Evolutionary conservation across 2,113 vertebrate species (phyloP).

Genomic region (Balaeniceps rex): DNA sequence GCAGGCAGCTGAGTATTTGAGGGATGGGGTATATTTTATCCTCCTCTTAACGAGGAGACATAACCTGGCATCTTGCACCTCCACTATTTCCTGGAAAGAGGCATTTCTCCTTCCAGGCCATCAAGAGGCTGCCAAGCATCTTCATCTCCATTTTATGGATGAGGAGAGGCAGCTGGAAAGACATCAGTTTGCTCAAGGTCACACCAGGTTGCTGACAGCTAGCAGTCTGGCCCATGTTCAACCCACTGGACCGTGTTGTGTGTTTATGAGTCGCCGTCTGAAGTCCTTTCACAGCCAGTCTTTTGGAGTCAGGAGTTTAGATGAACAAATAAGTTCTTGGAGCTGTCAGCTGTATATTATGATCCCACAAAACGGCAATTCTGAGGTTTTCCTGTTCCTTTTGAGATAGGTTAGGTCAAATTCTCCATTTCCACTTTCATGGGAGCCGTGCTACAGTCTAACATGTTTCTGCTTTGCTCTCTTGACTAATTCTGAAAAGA

Average conservation of each 20-base stretch:
- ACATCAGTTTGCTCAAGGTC: background rate
- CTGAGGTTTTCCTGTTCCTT: background rate
- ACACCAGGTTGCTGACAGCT: background rate
- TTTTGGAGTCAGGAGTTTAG: background rate
- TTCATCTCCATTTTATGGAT: background rate
- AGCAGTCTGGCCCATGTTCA: background rate
- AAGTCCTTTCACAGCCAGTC: background rate
- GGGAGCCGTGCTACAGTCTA: background rate
- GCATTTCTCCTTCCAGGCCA: background rate
- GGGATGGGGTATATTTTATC: background rate
- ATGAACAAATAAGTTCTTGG: background rate
- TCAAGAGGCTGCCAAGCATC: background rate
- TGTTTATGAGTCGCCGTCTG: background rate
- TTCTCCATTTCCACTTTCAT: background rate
- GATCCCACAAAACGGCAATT: background rate
- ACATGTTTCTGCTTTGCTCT: background rate
- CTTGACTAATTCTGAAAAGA: background rate
- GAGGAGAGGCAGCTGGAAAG: constrained; percentile 2
- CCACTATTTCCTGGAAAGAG: background rate
- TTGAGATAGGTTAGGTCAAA: background rate
- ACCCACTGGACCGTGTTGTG: background rate
- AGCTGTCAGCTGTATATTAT: background rate
- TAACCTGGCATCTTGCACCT: background rate
- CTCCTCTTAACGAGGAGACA: background rate
- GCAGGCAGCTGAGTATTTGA: background rate